Evolutionary conservation across 1,140 invertebrate genomes (phyloP).

Genomic region (Euura lappo): DNA sequence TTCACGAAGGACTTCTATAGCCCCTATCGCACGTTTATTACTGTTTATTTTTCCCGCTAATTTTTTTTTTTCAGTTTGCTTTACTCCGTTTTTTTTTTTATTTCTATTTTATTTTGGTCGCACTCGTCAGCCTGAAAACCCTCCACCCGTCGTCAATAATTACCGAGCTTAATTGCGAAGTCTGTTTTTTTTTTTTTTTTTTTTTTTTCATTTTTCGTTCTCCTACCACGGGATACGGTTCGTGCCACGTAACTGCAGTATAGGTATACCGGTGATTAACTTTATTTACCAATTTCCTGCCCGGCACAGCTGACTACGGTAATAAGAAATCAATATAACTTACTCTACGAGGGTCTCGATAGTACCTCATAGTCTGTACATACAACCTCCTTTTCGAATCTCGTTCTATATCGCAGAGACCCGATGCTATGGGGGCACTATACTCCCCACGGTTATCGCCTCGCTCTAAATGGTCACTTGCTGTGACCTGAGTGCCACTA

Average conservation of each 20-base stretch:
- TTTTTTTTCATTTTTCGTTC: neutral
- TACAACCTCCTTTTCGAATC: neutral
- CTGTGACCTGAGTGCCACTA: slow-evolving; percentile 2
- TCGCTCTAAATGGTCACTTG: slow-evolving; percentile 5
- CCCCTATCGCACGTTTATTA: no score
- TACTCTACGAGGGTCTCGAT: no score
- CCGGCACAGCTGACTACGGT: neutral
- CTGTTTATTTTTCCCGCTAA: no score
- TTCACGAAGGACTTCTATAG: no score
- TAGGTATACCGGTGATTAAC: neutral
- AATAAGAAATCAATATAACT: slow-evolving; percentile 2
- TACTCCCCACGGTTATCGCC: neutral
- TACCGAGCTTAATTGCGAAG: neutral
- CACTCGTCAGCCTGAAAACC: no score
- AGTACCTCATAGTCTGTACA: no score
- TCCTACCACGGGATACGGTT: neutral
- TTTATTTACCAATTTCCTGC: slow-evolving; percentile 1
- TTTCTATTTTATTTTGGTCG: neutral
- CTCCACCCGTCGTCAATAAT: neutral
- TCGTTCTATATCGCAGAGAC: neutral
- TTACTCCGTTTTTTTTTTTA: neutral
- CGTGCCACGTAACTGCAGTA: neutral
- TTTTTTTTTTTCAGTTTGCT: no score
- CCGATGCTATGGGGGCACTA: neutral
- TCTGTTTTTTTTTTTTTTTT: neutral